phyloP scores from a whole-genome alignment of 2,888 invertebrate species.

The Bombylius discolor region DNA sequence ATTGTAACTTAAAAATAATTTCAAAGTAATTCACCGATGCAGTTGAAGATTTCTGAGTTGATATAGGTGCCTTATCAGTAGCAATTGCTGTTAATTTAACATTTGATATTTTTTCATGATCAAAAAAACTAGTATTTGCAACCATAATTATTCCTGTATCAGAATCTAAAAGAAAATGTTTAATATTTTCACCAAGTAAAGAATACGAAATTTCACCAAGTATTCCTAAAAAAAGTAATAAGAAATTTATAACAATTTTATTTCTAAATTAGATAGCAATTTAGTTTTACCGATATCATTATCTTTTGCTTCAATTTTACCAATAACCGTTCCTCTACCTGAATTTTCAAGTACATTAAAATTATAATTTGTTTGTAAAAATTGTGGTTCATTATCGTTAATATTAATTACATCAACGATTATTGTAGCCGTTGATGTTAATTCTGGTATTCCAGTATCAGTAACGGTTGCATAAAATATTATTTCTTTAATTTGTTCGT shows the following conservation, averaged over 20 bases:
- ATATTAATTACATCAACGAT: constrained; percentile 66
- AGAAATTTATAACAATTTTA: not conserved
- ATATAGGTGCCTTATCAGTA: constrained; percentile 61
- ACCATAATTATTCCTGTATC: constrained; percentile 65
- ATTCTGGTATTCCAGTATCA: constrained; percentile 76
- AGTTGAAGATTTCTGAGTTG: constrained; percentile 54
- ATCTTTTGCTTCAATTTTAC: constrained; percentile 63
- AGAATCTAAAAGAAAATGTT: constrained; percentile 59
- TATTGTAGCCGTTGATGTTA: constrained; percentile 65
- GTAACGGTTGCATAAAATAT: constrained; percentile 70
- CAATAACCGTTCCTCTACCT: constrained; percentile 54
- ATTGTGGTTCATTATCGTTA: constrained; percentile 78
- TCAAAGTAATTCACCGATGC: constrained; percentile 46
- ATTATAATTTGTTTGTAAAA: constrained; percentile 53
- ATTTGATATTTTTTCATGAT: constrained; percentile 59
- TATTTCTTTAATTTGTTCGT: constrained; percentile 59
- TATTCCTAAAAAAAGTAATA: constrained; percentile 35
- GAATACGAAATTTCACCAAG: constrained; percentile 69
- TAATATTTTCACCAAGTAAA: constrained; percentile 58
- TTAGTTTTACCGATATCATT: constrained; percentile 51
- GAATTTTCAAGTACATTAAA: constrained; percentile 66
- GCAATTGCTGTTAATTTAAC: constrained; percentile 68
- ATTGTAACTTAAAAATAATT: not conserved
- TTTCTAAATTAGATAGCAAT: not conserved
- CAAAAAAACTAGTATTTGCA: constrained; percentile 55